Base-by-base conservation (phyloP, 1,140 invertebrate species). In the Bombus waltoni region DNA sequence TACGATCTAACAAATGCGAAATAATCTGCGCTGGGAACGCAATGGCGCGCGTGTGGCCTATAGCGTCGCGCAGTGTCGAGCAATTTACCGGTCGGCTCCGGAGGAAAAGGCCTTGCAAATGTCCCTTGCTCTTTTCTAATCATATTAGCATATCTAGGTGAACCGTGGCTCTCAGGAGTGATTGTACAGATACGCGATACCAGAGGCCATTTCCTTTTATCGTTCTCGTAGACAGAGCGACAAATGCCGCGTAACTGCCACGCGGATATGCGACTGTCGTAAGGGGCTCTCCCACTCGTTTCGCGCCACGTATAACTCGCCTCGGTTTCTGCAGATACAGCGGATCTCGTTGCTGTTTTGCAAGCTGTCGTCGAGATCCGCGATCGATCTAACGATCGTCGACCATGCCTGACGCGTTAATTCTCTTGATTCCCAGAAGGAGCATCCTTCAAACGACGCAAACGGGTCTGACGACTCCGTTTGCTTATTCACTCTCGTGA, bases 131-230 rank as follows among this genome's bases (percentile, higher is more conserved):
- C 80, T 83, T 86, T 86, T 76, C 80, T 86, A 86, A 83, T 86
- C 81, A 42, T 86, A 86, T 86, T 82, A 82, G 79, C 78, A 86
- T 86, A 86, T 86, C 84, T 86, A 71, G 66, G 81, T 65, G 86
- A 87, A 87, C 86, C 86, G 44, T 44, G 72, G 59, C 42, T 70
- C 59, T 47, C 66, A 25, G 22, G 62, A 81, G 84, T 74, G 79
- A 85, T 89, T 83, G 86, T 83, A 87, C 86, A 89, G 77, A 87
- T 82, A 87, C 62, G 81, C 86, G 82, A 40, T 53, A 70, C 77
- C 72, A 72, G 78, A 85, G 73, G 81, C 85, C 86, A 68, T 87
- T 89, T 87, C 88, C 88, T 89, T 89, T 87, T 89, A 89, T 89
- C 88, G 86, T 87, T 88, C 53, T 71, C 80, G 74, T 59, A 73